Conservation (phyloP, 53 echinoderm and acorn worm species). For the Hippasteria phrygiana region DNA sequence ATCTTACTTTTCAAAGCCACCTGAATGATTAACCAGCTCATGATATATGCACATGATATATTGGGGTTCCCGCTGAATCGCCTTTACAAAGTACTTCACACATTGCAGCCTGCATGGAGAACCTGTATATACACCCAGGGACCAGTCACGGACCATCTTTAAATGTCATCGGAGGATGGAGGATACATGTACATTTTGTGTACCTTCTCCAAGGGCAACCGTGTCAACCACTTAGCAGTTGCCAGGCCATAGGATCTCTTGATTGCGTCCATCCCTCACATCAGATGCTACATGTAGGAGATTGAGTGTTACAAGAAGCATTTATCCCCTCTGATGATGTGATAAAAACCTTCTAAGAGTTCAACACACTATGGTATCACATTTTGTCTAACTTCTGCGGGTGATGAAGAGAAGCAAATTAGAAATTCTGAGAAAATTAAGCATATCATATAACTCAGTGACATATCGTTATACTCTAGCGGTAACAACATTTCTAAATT, state of each 20-base stretch:
- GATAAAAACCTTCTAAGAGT: too few species aligned
- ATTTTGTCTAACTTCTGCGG: too few species aligned
- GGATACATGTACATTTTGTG: not conserved
- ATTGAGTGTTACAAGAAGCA: too few species aligned
- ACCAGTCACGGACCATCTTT: not conserved
- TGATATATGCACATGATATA: not conserved
- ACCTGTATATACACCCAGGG: not conserved
- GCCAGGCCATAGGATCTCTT: not conserved
- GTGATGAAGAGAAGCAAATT: too few species aligned
- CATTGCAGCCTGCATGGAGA: not conserved
- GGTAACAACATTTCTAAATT: too few species aligned
- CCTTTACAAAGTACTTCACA: constrained; percentile 20
- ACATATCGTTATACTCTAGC: too few species aligned
- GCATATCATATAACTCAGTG: too few species aligned
- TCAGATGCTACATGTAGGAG: not conserved
- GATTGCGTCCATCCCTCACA: not conserved
- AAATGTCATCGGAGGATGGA: not conserved
- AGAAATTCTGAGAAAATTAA: too few species aligned
- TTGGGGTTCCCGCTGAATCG: not conserved
- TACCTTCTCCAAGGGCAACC: not conserved
- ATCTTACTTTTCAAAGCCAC: not conserved
- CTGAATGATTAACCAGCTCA: not conserved
- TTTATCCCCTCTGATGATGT: too few species aligned
- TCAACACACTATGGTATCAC: too few species aligned
- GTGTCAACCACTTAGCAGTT: constrained; percentile 28